A percentile compares a stretch with the other conserved stretches of the same genome.
Evolutionary conservation across 2,113 vertebrate genomes (phyloP).

Genomic region (Miniopterus natalensis): DNA sequence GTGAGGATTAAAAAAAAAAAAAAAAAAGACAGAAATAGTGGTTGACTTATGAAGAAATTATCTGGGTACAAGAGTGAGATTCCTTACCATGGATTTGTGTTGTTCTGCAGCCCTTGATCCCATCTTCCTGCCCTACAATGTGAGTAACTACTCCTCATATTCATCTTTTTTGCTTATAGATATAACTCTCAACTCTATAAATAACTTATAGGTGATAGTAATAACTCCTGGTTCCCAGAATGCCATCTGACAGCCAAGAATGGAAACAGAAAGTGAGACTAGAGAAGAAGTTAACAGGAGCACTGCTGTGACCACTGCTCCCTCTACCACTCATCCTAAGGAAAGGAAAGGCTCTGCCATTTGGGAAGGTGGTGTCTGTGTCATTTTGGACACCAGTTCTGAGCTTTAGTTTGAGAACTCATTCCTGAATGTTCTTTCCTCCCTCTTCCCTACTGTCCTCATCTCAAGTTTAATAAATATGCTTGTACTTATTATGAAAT

Average conservation of each 20-base stretch:
- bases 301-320: no score
- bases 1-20: no score
- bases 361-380: background rate
- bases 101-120: background rate
- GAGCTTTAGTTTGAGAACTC: conserved; percentile 45
- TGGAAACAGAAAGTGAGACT: background rate
- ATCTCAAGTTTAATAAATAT: conserved; percentile 72
- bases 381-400: conserved; percentile 27
- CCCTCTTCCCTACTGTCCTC: conserved; percentile 49
- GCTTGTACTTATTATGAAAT: conserved; percentile 76
- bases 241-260: background rate
- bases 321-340: background rate
- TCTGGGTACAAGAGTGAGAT: conserved; percentile 45
- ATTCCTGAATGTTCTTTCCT: conserved; percentile 65
- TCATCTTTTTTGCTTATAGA: background rate
- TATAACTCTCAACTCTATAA: background rate
- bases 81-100: background rate
- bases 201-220: conserved; percentile 16
- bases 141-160: conserved; percentile 52
- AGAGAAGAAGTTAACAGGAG: background rate
- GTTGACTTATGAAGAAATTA: background rate
- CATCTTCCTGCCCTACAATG: background rate
- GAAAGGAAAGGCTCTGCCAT: background rate
- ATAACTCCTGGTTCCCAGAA: background rate
- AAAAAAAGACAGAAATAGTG: background rate